A percentile compares a stretch with the other conserved stretches of the same genome.
Conservation (phyloP, 2,888 invertebrate species). For the Oasisia sp. region DNA sequence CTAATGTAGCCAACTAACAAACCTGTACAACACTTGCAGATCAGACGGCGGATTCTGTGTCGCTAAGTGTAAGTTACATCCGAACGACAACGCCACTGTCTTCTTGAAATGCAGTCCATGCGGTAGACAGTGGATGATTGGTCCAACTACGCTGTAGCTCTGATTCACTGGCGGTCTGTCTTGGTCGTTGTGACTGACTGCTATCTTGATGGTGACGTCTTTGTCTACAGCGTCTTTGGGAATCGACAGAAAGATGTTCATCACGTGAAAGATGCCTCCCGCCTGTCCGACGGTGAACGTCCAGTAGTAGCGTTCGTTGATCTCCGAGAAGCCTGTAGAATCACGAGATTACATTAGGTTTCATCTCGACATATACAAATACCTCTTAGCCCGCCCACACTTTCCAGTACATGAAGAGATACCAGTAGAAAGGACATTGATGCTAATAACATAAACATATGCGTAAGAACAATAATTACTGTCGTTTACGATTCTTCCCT, state of each 20-base stretch:
- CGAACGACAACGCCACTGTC: conserved; percentile 1
- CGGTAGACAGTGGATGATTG: not conserved
- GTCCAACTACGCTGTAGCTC: not conserved
- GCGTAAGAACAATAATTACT: not conserved
- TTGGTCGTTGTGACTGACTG: not conserved
- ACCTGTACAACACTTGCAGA: not conserved
- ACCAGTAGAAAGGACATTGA: not conserved
- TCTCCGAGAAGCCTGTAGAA: not conserved
- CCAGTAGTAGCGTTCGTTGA: conserved; percentile 4
- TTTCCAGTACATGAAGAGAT: not conserved
- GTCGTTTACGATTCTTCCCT: not conserved
- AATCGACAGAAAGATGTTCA: not conserved
- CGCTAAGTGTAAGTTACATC: not conserved
- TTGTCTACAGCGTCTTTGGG: not conserved
- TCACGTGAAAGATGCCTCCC: not conserved
- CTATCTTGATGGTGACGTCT: conserved; percentile 10
- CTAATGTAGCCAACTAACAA: not conserved
- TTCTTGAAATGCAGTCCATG: not conserved
- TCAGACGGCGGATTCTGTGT: not conserved
- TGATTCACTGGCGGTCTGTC: not conserved
- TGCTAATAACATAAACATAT: not conserved
- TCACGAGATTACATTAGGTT: not conserved
- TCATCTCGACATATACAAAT: not conserved
- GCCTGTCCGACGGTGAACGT: not conserved
- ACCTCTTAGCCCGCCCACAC: not conserved